Evolutionary conservation across 2,113 vertebrate species (phyloP).

Genomic region (Alethe diademata): DNA sequence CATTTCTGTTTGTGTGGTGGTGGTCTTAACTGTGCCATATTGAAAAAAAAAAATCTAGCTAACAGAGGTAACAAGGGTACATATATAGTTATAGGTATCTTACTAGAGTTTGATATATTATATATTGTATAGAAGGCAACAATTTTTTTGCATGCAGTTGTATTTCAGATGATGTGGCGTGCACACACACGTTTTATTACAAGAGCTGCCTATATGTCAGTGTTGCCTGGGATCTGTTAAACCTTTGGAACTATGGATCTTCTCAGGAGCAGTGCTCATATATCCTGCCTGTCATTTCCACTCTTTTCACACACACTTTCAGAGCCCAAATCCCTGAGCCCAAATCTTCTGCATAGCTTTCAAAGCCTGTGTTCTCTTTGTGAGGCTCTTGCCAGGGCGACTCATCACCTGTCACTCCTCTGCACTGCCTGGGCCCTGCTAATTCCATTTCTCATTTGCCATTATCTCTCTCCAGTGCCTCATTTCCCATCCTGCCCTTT

Average conservation of each 20-base stretch:
- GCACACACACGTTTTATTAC: fast-evolving
- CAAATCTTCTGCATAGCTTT: not conserved
- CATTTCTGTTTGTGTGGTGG: not conserved
- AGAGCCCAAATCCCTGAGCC: not conserved
- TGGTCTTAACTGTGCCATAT: not conserved
- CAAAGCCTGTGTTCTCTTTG: not conserved
- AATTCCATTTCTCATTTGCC: slow-evolving; percentile 12
- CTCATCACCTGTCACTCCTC: slow-evolving; percentile 14
- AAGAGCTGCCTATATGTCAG: not conserved
- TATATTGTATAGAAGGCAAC: not conserved
- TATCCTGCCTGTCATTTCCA: not conserved
- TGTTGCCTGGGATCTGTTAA: not conserved
- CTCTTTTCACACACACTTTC: not conserved
- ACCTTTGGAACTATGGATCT: not conserved
- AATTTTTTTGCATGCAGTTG: not conserved
- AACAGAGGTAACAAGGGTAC: not conserved
- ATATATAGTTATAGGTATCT: not conserved
- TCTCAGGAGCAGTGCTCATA: not conserved
- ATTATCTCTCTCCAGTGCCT: not conserved
- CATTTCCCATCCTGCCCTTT: not conserved
- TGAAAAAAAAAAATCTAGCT: not conserved
- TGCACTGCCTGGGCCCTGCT: not conserved
- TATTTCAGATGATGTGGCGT: not conserved
- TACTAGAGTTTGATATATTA: not conserved
- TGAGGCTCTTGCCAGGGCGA: not conserved